These are phyloP conservation scores for Amphimallon solstitiale DNA, from an alignment of 2,888 invertebrate species.

Conservation along the genomic window DNA sequence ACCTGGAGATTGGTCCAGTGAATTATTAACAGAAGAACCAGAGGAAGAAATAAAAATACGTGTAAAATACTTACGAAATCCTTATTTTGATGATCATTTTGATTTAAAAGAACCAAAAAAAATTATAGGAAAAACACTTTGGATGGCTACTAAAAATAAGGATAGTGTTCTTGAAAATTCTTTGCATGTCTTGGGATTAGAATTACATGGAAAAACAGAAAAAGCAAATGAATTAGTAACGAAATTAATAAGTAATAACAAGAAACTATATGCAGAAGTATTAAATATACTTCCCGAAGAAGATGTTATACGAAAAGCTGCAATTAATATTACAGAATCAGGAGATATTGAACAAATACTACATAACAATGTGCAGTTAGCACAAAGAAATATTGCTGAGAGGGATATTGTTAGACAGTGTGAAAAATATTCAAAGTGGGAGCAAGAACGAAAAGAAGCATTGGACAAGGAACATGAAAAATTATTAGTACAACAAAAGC, in stretches of 20 bases:
- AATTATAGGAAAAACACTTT: slow-evolving; percentile 85
- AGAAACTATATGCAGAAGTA: slow-evolving; percentile 58
- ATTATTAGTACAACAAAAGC: slow-evolving; percentile 63
- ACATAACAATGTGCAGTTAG: slow-evolving; percentile 66
- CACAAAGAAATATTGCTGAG: slow-evolving; percentile 67
- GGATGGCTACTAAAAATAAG: slow-evolving; percentile 68
- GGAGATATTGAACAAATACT: slow-evolving; percentile 64
- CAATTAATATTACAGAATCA: slow-evolving; percentile 35
- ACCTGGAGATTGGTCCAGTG: slow-evolving; percentile 64
- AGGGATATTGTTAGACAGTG: slow-evolving; percentile 70
- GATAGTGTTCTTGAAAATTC: slow-evolving; percentile 65
- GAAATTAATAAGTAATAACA: slow-evolving; percentile 55
- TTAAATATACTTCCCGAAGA: slow-evolving; percentile 60
- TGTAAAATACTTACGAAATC: slow-evolving; percentile 82
- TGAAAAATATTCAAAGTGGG: slow-evolving; percentile 71
- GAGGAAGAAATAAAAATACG: slow-evolving; percentile 68
- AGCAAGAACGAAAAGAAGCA: slow-evolving; percentile 66
- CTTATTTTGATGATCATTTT: slow-evolving; percentile 90
- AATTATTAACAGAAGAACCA: slow-evolving; percentile 59
- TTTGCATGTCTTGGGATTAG: slow-evolving; percentile 62
- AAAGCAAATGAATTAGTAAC: slow-evolving; percentile 47
- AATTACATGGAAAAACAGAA: slow-evolving; percentile 58
- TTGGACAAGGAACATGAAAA: slow-evolving; percentile 70
- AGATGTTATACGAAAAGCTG: slow-evolving; percentile 49
- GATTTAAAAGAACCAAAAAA: slow-evolving; percentile 78